Evolutionary conservation across 1,140 invertebrate species (phyloP).

Genomic region (Drosophila willistoni): DNA sequence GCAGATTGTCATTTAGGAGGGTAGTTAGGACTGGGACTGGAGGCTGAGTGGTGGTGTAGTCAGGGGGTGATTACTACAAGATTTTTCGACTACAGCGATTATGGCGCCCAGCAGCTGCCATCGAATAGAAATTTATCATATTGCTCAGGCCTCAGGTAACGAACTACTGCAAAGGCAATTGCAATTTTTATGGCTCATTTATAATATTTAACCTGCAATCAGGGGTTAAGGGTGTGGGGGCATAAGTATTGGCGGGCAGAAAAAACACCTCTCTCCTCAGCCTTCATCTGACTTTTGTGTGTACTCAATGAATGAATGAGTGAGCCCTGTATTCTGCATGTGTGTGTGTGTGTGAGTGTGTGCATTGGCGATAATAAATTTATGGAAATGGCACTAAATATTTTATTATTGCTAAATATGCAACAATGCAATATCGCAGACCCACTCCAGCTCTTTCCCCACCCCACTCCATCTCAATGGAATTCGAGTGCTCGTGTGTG

Average conservation of each 20-base stretch:
- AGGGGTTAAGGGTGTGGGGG: conserved; percentile 1
- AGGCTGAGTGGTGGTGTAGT: background rate
- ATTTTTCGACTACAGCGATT: conserved; percentile 17
- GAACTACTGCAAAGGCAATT: conserved; percentile 41
- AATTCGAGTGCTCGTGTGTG: conserved; percentile 29
- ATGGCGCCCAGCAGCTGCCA: conserved; percentile 39
- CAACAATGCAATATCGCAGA: conserved; percentile 65
- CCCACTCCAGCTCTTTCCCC: background rate
- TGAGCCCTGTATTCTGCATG: background rate
- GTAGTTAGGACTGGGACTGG: background rate
- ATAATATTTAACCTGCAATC: conserved; percentile 57
- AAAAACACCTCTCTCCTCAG: background rate
- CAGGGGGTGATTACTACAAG: conserved; percentile 11
- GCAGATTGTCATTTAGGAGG: conserved; percentile 41
- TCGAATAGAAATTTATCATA: conserved; percentile 55
- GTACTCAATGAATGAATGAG: conserved; percentile 7
- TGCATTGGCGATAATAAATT: conserved; percentile 68
- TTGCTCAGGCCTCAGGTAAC: conserved; percentile 18
- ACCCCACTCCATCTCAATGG: background rate
- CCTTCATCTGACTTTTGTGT: conserved; percentile 6
- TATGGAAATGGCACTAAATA: conserved; percentile 78
- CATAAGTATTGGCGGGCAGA: no score
- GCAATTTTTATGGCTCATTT: conserved; percentile 58
- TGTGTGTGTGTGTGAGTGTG: background rate
- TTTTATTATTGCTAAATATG: conserved; percentile 82